These are phyloP conservation scores for Eupelmus urozonus DNA, from an alignment of 2,888 invertebrate species.

Conservation along the genomic window DNA sequence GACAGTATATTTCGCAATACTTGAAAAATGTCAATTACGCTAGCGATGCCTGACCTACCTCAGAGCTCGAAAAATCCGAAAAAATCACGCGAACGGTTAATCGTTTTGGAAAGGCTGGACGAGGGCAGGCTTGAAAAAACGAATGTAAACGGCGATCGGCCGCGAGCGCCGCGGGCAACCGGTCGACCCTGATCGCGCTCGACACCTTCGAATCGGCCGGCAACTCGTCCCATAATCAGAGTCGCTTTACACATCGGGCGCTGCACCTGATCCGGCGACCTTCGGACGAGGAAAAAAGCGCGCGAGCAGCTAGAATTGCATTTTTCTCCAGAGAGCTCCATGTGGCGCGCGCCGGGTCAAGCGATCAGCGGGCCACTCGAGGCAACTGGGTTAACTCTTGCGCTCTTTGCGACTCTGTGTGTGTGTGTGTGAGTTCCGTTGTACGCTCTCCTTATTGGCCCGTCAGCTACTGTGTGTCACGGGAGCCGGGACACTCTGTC, in stretches of 20 bases:
- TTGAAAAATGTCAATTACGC: too few species aligned
- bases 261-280: too few species aligned
- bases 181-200: conserved; percentile 51
- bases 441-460: conserved; percentile 46
- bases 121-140: not conserved
- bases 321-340: conserved; percentile 16
- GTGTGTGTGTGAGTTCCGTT: conserved; percentile 35
- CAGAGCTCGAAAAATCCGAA: too few species aligned
- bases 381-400: conserved; percentile 51
- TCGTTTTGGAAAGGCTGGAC: not conserved
- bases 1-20: too few species aligned
- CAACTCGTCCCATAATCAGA: too few species aligned
- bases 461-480: not conserved
- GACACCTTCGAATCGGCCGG: too few species aligned
- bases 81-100: conserved; percentile 30
- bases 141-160: conserved; percentile 22
- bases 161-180: too few species aligned
- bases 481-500: conserved; percentile 17
- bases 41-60: too few species aligned
- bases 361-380: conserved; percentile 45
- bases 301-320: not conserved
- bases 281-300: not conserved
- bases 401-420: too few species aligned
- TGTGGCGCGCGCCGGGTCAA: conserved; percentile 41
- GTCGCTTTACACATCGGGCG: too few species aligned